Evolutionary conservation across 2,113 vertebrate species (phyloP).

Genomic region (Leucoraja erinaceus): DNA sequence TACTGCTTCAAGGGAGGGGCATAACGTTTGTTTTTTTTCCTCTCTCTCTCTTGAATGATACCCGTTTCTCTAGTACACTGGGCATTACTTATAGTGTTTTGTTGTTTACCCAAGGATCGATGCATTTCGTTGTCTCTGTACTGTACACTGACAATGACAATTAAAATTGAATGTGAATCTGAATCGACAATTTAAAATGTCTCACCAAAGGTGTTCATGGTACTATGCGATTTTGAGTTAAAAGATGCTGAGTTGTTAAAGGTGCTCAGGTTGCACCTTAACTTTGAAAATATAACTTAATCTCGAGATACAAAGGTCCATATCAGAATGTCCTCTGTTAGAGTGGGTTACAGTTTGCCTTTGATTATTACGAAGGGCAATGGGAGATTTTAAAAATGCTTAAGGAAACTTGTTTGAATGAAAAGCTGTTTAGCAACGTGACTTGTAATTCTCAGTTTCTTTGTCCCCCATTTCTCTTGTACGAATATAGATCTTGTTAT

Average conservation of each 20-base stretch:
- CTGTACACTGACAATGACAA: no score
- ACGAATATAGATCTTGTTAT: no score
- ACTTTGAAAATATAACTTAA: not conserved
- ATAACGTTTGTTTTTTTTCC: not conserved
- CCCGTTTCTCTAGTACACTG: not conserved
- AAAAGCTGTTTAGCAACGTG: no score
- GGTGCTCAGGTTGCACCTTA: not conserved
- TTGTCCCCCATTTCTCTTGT: not conserved
- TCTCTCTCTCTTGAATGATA: not conserved
- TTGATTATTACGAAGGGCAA: not conserved
- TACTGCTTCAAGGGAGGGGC: not conserved
- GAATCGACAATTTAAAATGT: not conserved
- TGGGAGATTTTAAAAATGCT: not conserved
- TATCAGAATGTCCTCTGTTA: not conserved
- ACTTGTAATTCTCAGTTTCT: not conserved
- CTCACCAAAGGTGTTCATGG: not conserved
- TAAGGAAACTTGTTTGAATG: not conserved
- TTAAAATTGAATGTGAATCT: no score
- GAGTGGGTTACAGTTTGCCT: not conserved
- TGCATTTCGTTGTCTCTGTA: no score
- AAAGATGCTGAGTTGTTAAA: not conserved
- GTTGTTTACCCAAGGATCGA: not conserved
- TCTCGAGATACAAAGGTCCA: not conserved
- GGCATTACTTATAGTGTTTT: not conserved
- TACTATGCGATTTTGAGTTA: not conserved